These are phyloP conservation scores for Griposia aprilina DNA, from an alignment of 2,888 invertebrate species.

Conservation along the genomic window DNA sequence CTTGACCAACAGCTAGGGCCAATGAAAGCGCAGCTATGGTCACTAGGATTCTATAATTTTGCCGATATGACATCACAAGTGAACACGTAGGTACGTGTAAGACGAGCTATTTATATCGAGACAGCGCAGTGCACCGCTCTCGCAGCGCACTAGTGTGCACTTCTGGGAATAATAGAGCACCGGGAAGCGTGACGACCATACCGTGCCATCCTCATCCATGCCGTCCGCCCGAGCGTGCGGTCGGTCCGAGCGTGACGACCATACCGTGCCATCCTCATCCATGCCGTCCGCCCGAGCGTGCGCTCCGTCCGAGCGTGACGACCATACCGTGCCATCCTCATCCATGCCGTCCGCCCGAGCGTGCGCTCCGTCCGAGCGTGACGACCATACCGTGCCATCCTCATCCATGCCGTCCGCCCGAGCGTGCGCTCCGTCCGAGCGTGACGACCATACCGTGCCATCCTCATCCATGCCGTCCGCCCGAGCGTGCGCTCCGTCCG, in stretches of 20 bases:
- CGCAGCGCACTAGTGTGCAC: constrained; percentile 3
- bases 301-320: neutral
- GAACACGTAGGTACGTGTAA: neutral
- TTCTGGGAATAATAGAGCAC: constrained; percentile 11
- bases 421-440: neutral
- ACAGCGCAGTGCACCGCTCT: neutral
- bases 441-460: too few species aligned
- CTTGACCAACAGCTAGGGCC: neutral
- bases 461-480: too few species aligned
- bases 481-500: neutral
- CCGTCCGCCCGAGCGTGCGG: neutral
- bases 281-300: neutral
- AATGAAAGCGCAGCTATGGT: neutral
- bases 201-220: neutral
- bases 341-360: too few species aligned
- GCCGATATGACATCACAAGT: neutral
- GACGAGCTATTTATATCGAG: constrained; percentile 3
- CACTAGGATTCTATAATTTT: too few species aligned
- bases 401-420: too few species aligned
- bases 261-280: too few species aligned
- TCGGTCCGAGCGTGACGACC: neutral
- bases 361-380: neutral
- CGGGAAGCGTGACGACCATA: neutral
- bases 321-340: too few species aligned
- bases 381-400: too few species aligned